A percentile compares a stretch with the other conserved stretches of the same genome.
Conservation (phyloP, 2,113 vertebrate species). For the Halcyon malimbica region DNA sequence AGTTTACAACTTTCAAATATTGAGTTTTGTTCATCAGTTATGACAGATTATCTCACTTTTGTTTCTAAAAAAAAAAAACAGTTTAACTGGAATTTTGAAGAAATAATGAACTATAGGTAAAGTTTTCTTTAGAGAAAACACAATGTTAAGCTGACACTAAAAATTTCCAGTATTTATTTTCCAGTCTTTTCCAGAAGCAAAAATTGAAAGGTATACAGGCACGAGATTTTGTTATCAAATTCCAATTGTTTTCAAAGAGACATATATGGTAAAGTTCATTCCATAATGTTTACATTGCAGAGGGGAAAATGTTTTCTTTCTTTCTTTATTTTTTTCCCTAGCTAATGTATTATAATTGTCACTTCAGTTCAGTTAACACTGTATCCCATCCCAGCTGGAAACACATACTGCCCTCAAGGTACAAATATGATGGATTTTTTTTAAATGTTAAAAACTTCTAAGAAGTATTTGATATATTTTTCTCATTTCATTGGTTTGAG, state of each 20-base stretch:
- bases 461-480: background rate
- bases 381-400: background rate
- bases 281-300: background rate
- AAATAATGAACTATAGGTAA: background rate
- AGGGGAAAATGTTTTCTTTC: background rate
- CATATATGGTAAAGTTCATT: background rate
- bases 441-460: background rate
- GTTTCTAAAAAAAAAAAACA: background rate
- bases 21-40: background rate
- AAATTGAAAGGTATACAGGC: background rate
- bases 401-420: background rate
- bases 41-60: background rate
- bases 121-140: background rate
- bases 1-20: background rate
- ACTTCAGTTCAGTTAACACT: background rate
- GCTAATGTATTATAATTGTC: background rate
- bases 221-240: background rate
- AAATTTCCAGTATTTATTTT: background rate
- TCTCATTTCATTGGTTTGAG: background rate
- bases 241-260: constrained; percentile 42
- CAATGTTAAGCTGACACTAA: background rate
- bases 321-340: background rate
- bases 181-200: background rate
- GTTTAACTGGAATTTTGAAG: background rate
- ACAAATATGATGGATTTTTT: background rate